Conservation (phyloP, 2,113 vertebrate species). For the Mormoops blainvillei region DNA sequence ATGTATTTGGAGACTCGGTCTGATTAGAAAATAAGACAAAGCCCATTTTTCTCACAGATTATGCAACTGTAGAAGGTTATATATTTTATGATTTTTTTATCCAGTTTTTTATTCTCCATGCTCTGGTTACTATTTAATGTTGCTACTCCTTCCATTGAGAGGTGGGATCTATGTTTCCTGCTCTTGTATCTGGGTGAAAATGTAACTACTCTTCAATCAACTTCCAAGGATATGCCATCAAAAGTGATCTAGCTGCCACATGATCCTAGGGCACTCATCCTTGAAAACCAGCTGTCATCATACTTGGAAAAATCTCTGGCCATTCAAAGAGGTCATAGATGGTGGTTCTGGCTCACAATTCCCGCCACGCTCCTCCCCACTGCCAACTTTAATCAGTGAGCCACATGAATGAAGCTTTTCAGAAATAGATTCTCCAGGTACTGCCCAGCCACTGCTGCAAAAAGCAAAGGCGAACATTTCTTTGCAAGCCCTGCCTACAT, state of each 20-base stretch:
- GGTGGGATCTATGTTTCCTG: not conserved
- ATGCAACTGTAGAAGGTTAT: accelerated
- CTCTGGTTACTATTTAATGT: not conserved
- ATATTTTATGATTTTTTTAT: not conserved
- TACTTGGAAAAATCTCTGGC: not conserved
- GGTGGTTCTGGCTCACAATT: not conserved
- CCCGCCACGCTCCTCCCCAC: not conserved
- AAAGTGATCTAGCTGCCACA: not conserved
- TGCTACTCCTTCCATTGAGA: not conserved
- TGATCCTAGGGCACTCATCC: not conserved
- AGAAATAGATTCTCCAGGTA: not conserved
- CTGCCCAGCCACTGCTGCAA: not conserved
- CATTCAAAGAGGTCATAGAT: not conserved
- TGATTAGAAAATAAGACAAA: not conserved
- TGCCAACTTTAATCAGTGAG: not conserved
- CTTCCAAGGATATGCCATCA: not conserved
- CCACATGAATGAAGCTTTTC: not conserved
- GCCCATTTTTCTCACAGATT: not conserved
- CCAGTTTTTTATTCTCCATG: not conserved
- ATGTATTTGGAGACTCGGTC: not conserved
- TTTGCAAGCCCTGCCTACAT: not conserved
- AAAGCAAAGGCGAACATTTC: not conserved
- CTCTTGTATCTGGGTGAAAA: not conserved
- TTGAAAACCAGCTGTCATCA: not conserved
- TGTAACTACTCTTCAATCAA: not conserved